phyloP scores from a whole-genome alignment of 1,140 invertebrate genomes.

The Oryctes rhinoceros region DNA sequence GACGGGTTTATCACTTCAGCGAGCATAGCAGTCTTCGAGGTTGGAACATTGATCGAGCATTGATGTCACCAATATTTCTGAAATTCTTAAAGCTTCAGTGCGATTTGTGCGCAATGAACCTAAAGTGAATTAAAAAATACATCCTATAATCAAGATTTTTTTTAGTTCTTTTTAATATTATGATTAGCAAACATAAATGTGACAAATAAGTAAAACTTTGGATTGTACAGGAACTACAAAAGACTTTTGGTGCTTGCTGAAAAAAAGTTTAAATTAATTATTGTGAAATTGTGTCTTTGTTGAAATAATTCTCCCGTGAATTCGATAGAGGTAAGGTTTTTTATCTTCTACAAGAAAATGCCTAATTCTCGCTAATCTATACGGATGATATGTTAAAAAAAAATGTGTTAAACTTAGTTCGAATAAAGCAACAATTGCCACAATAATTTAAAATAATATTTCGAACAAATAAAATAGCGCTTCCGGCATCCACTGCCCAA shows the following conservation, averaged over 20 bases:
- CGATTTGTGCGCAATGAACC: slow-evolving; percentile 10
- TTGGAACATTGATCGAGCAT: slow-evolving; percentile 13
- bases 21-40: slow-evolving; percentile 47
- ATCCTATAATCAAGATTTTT: neutral
- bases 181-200: slow-evolving; percentile 2
- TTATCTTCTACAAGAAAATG: neutral
- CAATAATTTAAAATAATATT: slow-evolving; percentile 3
- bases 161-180: neutral
- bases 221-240: neutral
- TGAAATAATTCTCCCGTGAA: neutral
- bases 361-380: neutral
- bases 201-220: slow-evolving; percentile 11
- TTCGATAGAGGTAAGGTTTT: slow-evolving; percentile 15
- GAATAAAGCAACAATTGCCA: neutral
- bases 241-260: neutral
- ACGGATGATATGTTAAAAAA: neutral
- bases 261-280: neutral
- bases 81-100: neutral
- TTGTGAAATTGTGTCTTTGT: slow-evolving; percentile 24
- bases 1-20: slow-evolving; percentile 46
- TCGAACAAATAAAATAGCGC: neutral
- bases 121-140: slow-evolving; percentile 18
- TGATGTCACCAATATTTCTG: slow-evolving; percentile 32
- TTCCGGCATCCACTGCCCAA: neutral
- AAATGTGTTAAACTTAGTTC: slow-evolving; percentile 9